A percentile compares a stretch with the other conserved stretches of the same genome.
phyloP scores from a whole-genome alignment of 53 echinoderm and acorn worm species.

The Crossaster papposus region DNA sequence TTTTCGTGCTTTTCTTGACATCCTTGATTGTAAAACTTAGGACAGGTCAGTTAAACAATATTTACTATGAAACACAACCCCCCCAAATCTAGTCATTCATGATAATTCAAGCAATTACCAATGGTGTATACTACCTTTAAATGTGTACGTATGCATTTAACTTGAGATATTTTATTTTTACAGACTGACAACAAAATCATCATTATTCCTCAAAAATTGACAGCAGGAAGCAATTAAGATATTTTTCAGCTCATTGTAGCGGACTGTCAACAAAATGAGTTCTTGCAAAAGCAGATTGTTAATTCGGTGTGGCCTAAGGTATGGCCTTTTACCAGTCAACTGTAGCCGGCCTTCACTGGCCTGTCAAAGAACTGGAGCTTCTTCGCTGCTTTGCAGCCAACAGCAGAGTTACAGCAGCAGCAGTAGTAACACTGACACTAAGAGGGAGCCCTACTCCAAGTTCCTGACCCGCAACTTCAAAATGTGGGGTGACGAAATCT shows the following conservation, averaged over 20 bases:
- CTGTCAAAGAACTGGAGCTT: not conserved
- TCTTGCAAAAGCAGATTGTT: not conserved
- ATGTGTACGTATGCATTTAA: no score
- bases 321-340: not conserved
- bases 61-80: no score
- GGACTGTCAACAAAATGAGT: not conserved
- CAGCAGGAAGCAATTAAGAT: not conserved
- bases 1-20: no score
- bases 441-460: constrained; percentile 51
- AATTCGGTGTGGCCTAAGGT: not conserved
- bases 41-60: no score
- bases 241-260: not conserved
- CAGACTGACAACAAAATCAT: not conserved
- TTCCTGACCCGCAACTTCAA: constrained; percentile 68
- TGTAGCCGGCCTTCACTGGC: not conserved
- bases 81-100: no score
- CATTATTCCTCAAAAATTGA: not conserved
- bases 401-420: constrained; percentile 32
- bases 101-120: no score
- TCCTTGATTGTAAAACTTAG: no score
- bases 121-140: not conserved
- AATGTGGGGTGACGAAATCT: constrained; percentile 70
- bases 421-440: not conserved
- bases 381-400: not conserved
- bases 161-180: not conserved